Base-by-base conservation (phyloP, 1,140 invertebrate genomes). In the Trichogramma pretiosum region DNA sequence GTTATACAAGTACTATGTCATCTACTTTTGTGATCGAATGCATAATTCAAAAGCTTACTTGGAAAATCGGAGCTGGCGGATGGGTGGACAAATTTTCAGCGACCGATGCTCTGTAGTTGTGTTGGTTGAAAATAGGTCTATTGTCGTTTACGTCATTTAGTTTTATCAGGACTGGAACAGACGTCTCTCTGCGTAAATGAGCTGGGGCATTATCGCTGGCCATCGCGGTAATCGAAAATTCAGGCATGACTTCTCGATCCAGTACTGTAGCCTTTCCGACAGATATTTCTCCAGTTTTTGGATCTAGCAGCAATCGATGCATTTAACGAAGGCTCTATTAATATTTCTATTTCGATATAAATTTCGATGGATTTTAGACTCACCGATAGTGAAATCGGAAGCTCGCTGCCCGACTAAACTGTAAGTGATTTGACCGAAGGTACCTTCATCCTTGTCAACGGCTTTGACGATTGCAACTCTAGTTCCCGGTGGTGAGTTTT, bases 101-200 rank as follows among this genome's bases (percentile, higher is more conserved):
- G 2, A 94, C 82, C 0, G 79, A 84, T 1, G 86, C 81, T 53
- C 82, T 80, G 61, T 89, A 89, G 16, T 77, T 75, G 35, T 81
- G 77, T 50, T 83, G 80, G 1, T 74, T 78, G 61, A 93, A 92
- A 45, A 81, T 73, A 0, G 89, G 90, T 3, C 80, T 59, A 64
- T 91, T 89, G 61, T 93, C 89, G 66, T 93, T 92, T 2, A 87
- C 78, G 64, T 93, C 89, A 16, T 77, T 59, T 1, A 93, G 74
- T 61, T 80, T 82, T n/a, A 93, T 80, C 58, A 83, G 75, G 23
- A 91, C 85, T 5, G 85, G 83, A 10, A 86, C 84, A 21, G 82
- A 81, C 14, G 80, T 79, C 1, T 79, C 78, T 56, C 82, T 78
- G 34, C 81, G 77, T 0, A 79, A 72, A 35, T 79, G 77, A 10